phyloP scores from a whole-genome alignment of 2,113 vertebrate genomes.

The Cisticola juncidis region DNA sequence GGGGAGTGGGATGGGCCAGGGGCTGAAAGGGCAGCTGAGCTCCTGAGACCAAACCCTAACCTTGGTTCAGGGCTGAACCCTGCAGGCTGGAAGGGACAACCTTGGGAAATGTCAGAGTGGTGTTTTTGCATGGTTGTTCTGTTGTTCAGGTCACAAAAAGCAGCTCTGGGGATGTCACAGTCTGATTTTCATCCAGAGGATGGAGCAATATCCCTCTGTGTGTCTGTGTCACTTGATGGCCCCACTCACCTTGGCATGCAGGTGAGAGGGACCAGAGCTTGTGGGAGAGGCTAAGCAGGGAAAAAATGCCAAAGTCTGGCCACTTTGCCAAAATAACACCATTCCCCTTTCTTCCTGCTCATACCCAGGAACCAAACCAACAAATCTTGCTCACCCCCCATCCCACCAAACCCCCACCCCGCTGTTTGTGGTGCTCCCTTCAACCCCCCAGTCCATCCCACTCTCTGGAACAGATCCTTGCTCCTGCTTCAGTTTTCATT shows the following conservation, averaged over 20 bases:
- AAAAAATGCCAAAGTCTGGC: background rate
- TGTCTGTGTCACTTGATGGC: background rate
- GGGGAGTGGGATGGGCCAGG: background rate
- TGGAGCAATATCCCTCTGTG: background rate
- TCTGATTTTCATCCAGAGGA: background rate
- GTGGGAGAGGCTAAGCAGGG: background rate
- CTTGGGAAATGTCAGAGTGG: background rate
- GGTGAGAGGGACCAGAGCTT: background rate
- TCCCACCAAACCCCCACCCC: background rate
- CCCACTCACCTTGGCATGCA: background rate
- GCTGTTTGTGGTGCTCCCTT: background rate
- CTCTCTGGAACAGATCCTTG: background rate
- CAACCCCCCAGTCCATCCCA: background rate
- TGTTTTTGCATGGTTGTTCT: background rate
- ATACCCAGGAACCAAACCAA: background rate
- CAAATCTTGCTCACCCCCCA: background rate
- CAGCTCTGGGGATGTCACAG: background rate
- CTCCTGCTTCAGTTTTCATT: background rate
- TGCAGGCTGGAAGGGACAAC: background rate
- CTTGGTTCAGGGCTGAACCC: background rate
- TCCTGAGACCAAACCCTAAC: background rate
- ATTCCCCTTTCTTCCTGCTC: background rate
- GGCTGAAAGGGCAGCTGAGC: background rate
- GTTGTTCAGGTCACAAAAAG: background rate
- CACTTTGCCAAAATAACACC: background rate